Conservation (phyloP, 2,113 vertebrate genomes). For the Dromas ardeola region DNA sequence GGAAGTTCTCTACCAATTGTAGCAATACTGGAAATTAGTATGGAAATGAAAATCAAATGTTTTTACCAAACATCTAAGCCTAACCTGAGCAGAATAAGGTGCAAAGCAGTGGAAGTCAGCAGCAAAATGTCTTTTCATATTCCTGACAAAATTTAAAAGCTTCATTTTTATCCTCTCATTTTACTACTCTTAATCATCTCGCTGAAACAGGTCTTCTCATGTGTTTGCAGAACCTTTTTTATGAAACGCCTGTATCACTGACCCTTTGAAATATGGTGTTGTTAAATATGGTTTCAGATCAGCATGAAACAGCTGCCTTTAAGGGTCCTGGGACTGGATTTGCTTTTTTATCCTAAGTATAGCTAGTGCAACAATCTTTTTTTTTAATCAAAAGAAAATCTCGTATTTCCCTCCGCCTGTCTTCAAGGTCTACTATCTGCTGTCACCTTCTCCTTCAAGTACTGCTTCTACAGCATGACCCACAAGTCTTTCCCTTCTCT, state of each 20-base stretch:
- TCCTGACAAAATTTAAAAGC: neutral
- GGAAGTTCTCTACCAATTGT: neutral
- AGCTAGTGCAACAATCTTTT: neutral
- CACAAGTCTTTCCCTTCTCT: neutral
- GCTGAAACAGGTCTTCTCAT: neutral
- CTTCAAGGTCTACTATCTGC: neutral
- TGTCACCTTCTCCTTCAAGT: neutral
- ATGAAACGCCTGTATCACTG: neutral
- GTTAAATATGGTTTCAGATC: neutral
- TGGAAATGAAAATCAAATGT: neutral
- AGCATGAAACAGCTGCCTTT: neutral
- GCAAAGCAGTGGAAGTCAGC: neutral
- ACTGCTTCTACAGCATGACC: neutral
- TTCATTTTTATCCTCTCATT: neutral
- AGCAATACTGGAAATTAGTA: neutral
- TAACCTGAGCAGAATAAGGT: neutral
- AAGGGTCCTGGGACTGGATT: neutral
- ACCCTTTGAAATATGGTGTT: neutral
- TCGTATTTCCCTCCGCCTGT: neutral
- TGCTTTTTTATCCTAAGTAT: neutral
- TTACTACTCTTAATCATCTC: neutral
- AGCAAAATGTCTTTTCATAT: neutral
- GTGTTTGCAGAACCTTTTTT: neutral
- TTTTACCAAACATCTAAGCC: neutral
- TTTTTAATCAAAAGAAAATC: neutral